Evolutionary conservation across 2,113 vertebrate species (phyloP), one percentile per base, ranked within the genome.

Genomic region (Scophthalmus maximus): DNA sequence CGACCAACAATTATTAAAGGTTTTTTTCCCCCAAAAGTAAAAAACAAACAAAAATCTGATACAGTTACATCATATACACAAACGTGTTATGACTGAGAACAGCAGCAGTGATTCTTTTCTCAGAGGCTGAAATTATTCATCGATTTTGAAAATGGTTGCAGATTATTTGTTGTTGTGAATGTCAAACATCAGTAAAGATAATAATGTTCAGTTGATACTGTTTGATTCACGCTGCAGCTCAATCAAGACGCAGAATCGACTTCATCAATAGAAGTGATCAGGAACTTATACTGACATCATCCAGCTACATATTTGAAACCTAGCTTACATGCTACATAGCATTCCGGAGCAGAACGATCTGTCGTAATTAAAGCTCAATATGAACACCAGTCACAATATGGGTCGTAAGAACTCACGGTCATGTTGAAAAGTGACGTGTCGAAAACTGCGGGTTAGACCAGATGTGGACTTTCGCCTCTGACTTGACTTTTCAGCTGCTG

Each of bases 401-500:
- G 1, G 1, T 18, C 0, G 0, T 1, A n/a, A 38, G 2, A 73
- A 73, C 89, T 87, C 14, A 90, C 89, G 4, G 85, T 81, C 89
- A 90, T 90, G 46, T 65, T 69, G 44, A 7, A n/a, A 3, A 25
- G 51, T 26, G 34, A 52, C 7, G 40, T 64, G 46, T 44, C 17
- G 18, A 1, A 51, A 58, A 1, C n/a, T 8, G 25, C 1, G 23
- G 30, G 60, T 34, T 15, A 3, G 6, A 51, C 8, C 30, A 60
- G 27, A 8, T 8, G 2, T 51, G 56, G 14, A 74, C 71, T 57
- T 80, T 23, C 0, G 2, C 17, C 22, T 56, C 29, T 14, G 9
- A 9, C 1, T n/a, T n/a, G 8, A 34, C 27, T 6, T 11, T 1
- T 18, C 0, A 67, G 42, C 10, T 5, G 7, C 10, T 3, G 8